Conservation (phyloP, 92 coral and sea anemone genomes). For the Palythoa heliodiscus region DNA sequence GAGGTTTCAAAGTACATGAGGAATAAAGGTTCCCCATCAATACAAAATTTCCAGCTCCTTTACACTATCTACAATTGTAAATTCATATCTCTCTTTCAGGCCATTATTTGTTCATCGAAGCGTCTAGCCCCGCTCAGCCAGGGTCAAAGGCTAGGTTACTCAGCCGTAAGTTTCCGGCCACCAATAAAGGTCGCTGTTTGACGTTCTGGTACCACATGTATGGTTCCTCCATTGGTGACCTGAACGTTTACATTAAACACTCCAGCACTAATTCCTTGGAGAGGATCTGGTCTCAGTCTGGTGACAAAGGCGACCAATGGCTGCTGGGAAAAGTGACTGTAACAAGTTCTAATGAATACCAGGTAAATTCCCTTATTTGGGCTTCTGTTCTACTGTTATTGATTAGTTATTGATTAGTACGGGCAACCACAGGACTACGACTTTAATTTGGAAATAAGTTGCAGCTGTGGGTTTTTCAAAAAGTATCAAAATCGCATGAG, state of each 20-base stretch:
- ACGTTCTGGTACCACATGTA: slow-evolving; percentile 92
- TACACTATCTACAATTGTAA: too few relatives aligned
- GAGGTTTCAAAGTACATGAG: too few relatives aligned
- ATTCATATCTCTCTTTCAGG: slow-evolving; percentile 38
- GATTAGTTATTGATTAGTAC: not conserved
- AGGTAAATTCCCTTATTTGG: slow-evolving; percentile 28
- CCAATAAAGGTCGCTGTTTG: slow-evolving; percentile 66
- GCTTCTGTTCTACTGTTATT: not conserved
- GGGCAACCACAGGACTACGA: too few relatives aligned
- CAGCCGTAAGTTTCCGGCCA: slow-evolving; percentile 63
- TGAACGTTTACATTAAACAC: slow-evolving; percentile 57
- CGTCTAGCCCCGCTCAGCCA: slow-evolving; percentile 89
- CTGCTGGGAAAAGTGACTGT: slow-evolving; percentile 52
- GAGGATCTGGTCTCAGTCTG: slow-evolving; percentile 62
- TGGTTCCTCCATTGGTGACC: slow-evolving; percentile 67
- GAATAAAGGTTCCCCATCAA: too few relatives aligned
- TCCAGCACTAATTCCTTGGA: slow-evolving; percentile 25
- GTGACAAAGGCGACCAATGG: slow-evolving; percentile 76
- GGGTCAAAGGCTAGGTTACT: slow-evolving; percentile 80
- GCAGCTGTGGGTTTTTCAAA: too few relatives aligned
- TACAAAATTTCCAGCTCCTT: too few relatives aligned
- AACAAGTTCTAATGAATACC: slow-evolving; percentile 40
- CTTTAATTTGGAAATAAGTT: too few relatives aligned
- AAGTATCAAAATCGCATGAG: too few relatives aligned
- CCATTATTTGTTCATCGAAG: slow-evolving; percentile 73